Percentiles rank a stretch among this genome's conserved stretches.
Evolutionary conservation across 2,888 invertebrate species (phyloP).

Genomic region (Drosophila antonietae): DNA sequence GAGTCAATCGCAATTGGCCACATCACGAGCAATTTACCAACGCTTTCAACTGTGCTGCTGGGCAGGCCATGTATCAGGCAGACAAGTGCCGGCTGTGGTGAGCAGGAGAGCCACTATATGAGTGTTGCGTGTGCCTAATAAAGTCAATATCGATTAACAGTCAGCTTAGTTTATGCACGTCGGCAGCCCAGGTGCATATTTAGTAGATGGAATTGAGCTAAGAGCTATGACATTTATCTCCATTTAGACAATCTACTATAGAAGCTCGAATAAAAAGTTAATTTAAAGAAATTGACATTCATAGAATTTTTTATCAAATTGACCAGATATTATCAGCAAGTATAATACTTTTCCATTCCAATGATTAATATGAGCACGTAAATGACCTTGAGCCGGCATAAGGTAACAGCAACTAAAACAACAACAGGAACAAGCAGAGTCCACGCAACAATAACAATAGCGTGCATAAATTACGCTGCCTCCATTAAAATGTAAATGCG

Average conservation of each 20-base stretch:
- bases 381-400: slow-evolving; percentile 58
- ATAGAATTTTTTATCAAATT: background rate
- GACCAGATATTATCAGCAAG: background rate
- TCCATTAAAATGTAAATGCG: slow-evolving; percentile 70
- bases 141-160: slow-evolving; percentile 44
- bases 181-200: background rate
- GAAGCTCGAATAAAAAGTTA: background rate
- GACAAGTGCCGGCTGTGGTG: slow-evolving; percentile 72
- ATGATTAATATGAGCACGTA: slow-evolving; percentile 21
- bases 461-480: slow-evolving; percentile 66
- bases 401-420: slow-evolving; percentile 9
- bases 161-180: background rate
- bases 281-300: background rate
- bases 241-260: background rate
- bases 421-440: slow-evolving; percentile 23
- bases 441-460: slow-evolving; percentile 40
- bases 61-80: slow-evolving; percentile 60
- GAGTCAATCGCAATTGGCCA: slow-evolving; percentile 76
- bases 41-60: slow-evolving; percentile 63
- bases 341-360: background rate
- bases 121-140: slow-evolving; percentile 37
- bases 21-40: slow-evolving; percentile 69
- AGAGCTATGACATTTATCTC: background rate
- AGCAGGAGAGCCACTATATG: slow-evolving; percentile 8
- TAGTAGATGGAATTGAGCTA: background rate